These are phyloP conservation scores for Onychostoma macrolepis DNA, from an alignment of 2,113 vertebrate genomes.

Conservation along the genomic window DNA sequence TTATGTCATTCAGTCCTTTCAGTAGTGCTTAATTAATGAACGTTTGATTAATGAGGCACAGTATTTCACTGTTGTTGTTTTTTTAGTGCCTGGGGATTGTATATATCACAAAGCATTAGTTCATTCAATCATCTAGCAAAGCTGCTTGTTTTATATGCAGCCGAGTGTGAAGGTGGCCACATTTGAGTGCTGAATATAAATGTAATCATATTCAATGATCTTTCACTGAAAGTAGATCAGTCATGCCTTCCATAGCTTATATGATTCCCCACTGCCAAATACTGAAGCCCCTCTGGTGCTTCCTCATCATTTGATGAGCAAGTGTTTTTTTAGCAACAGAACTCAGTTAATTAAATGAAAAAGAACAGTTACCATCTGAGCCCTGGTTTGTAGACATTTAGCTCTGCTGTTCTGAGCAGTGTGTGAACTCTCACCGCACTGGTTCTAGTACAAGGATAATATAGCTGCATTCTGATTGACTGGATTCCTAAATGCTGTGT, in stretches of 20 bases:
- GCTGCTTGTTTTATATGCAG: background rate
- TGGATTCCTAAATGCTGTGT: too few relatives aligned
- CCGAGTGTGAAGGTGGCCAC: background rate
- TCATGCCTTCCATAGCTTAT: background rate
- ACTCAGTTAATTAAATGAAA: background rate
- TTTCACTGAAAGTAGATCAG: background rate
- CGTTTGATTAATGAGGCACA: conserved; percentile 38
- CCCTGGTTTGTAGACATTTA: background rate
- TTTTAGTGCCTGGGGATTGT: conserved; percentile 7
- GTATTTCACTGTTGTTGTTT: background rate
- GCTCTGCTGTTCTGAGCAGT: background rate
- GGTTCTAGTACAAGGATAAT: background rate
- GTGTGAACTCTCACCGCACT: background rate
- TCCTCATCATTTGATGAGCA: background rate
- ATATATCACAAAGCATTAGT: background rate
- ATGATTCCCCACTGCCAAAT: background rate
- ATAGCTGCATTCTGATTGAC: background rate
- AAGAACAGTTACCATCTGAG: background rate
- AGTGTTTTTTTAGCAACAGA: conserved; percentile 6
- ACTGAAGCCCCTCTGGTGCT: background rate
- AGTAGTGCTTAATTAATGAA: conserved; percentile 12
- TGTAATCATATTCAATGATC: background rate
- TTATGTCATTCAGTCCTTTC: conserved; percentile 26
- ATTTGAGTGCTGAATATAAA: background rate
- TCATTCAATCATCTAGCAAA: conserved; percentile 5